A percentile compares a stretch with the other conserved stretches of the same genome.
These are phyloP conservation scores for Stichodactyla helianthus DNA, from an alignment of 64 coral and sea anemone genomes.

Conservation along the genomic window DNA sequence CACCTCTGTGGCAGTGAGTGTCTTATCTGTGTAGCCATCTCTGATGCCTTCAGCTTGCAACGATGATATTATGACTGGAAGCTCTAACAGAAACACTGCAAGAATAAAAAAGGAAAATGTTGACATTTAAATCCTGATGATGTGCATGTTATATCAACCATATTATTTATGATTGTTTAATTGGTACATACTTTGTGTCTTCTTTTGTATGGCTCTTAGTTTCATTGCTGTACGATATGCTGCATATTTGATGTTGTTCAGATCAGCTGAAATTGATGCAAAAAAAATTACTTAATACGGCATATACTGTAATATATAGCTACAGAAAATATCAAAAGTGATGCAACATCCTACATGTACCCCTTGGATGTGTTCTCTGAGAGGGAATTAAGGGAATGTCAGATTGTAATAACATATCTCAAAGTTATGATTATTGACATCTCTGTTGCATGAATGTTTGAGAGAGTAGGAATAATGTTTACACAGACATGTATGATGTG, in stretches of 20 bases:
- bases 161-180: background rate
- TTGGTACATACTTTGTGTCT: slow-evolving; percentile 72
- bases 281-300: background rate
- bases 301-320: background rate
- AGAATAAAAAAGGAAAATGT: too few species aligned
- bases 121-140: too few species aligned
- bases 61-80: slow-evolving; percentile 41
- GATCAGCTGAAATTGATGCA: slow-evolving; percentile 36
- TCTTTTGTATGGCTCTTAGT: slow-evolving; percentile 93
- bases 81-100: slow-evolving; percentile 73
- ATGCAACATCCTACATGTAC: too few species aligned
- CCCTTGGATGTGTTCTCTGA: too few species aligned
- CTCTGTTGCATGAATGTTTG: too few species aligned
- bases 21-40: slow-evolving; percentile 55
- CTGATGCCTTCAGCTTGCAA: slow-evolving; percentile 59
- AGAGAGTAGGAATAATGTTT: too few species aligned
- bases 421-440: too few species aligned
- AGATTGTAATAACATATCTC: too few species aligned
- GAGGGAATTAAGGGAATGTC: too few species aligned
- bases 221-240: slow-evolving; percentile 97
- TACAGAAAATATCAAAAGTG: too few species aligned
- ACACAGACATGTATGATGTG: too few species aligned
- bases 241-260: slow-evolving; percentile 96
- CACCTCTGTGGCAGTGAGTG: slow-evolving; percentile 52
- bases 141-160: too few species aligned